Base-by-base conservation (phyloP, 2,797 vertebrate genomes). In the Pseudomugil tenellus region DNA sequence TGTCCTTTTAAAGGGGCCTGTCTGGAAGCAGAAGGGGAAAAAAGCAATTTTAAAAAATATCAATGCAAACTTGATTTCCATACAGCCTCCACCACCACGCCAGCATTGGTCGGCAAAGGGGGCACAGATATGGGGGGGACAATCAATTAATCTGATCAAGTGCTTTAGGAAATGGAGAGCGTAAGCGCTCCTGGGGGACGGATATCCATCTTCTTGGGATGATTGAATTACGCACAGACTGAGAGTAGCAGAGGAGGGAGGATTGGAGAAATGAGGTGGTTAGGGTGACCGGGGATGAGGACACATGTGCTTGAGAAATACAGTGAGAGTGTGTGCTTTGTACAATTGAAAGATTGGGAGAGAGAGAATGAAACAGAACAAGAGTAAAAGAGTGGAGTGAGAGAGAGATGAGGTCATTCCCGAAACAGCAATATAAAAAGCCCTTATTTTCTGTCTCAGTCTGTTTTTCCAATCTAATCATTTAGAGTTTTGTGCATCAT, bases 121-220 rank as follows among this genome's bases (percentile, higher is more conserved):
- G 81, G 67, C 6, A 48, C 70, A 67, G 59, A 65, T 72, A 69
- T 67, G 70, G 70, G 76, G 66, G 74, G 63, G 54, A 31, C 90
- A 92, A 95, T 94, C 93, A 94, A 94, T 95, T 95, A 94, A 95
- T 95, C 93, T 93, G 93, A 94, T 95, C 94, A 95, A 95, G 94
- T 84, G 92, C 93, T 94, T 94, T 93, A 93, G 93, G 93, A 95
- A 94, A 94, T 93, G 89, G 92, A 93, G 92, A 94, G 91, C 82
- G 91, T 94, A 93, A 95, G 93, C 89, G 89, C 89, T 93, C 93
- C 92, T 90, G 65, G 83, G 93, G 92, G 93, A 93, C 76, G 85
- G 90, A 90, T 93, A 94, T 94, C 92, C 93, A 94, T 94, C 93
- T 94, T 93, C 91, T 89, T 88, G 82, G 89, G 77, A 93, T 94